phyloP scores from a whole-genome alignment of 2,797 vertebrate species.

The Hafferia zeledoni region DNA sequence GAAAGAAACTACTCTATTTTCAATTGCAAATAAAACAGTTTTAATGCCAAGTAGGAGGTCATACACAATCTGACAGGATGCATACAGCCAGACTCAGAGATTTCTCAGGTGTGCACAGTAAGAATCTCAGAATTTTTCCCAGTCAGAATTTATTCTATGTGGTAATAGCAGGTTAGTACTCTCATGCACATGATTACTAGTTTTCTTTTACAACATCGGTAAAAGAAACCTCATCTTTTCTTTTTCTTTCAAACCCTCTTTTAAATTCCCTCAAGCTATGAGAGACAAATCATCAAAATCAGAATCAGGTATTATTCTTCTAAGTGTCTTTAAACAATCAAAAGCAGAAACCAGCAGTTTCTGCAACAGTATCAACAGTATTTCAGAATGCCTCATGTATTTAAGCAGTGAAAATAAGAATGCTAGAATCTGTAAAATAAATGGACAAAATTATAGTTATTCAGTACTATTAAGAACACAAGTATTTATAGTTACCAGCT shows the following conservation, averaged over 20 bases:
- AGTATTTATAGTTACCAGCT: constrained; percentile 82
- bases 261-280: neutral
- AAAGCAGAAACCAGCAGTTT: neutral
- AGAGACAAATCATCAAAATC: neutral
- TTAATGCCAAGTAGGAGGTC: neutral
- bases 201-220: neutral
- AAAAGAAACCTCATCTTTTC: neutral
- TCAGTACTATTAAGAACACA: neutral
- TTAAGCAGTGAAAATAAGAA: neutral
- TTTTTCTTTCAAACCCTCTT: neutral
- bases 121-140: neutral
- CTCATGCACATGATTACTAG: neutral
- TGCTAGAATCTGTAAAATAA: neutral
- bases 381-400: neutral
- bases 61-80: neutral
- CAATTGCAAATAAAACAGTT: neutral
- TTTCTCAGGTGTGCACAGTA: neutral
- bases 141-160: neutral
- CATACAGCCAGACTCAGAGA: neutral
- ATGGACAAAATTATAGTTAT: neutral
- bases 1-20: neutral
- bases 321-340: neutral
- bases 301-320: neutral
- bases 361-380: neutral
- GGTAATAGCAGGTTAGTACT: neutral